Conservation (phyloP, 2,113 vertebrate genomes). For the Festucalex cinctus region DNA sequence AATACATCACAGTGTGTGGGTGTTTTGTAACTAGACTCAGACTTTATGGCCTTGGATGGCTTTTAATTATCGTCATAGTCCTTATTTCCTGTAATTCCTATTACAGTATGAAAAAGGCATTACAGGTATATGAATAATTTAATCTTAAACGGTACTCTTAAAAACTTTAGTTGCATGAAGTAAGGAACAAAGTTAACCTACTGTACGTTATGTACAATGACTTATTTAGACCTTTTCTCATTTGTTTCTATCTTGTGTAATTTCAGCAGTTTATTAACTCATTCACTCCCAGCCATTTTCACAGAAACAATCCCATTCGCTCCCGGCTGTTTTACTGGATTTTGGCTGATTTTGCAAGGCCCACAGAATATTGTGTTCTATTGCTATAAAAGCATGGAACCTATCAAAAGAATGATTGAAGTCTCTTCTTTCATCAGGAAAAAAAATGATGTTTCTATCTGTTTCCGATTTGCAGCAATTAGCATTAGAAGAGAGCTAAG, state of each 20-base stretch:
- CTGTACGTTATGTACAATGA: constrained; percentile 6
- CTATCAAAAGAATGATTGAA: too few relatives aligned
- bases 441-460: too few relatives aligned
- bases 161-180: neutral
- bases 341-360: too few relatives aligned
- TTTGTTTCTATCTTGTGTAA: neutral
- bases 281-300: too few relatives aligned
- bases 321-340: too few relatives aligned
- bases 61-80: constrained; percentile 7
- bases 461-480: too few relatives aligned
- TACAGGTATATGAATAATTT: constrained; percentile 17
- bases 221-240: constrained; percentile 7
- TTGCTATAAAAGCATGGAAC: too few relatives aligned
- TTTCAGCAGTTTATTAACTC: too few relatives aligned
- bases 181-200: constrained; percentile 3
- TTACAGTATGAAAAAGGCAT: constrained; percentile 3
- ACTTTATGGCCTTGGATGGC: neutral
- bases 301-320: too few relatives aligned
- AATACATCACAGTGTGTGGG: neutral
- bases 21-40: neutral
- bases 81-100: neutral
- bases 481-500: too few relatives aligned
- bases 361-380: too few relatives aligned
- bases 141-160: constrained; percentile 1
- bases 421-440: too few relatives aligned